These are phyloP conservation scores for Trileptium ribeirensis DNA, from an alignment of 2,888 invertebrate genomes.

Conservation along the genomic window DNA sequence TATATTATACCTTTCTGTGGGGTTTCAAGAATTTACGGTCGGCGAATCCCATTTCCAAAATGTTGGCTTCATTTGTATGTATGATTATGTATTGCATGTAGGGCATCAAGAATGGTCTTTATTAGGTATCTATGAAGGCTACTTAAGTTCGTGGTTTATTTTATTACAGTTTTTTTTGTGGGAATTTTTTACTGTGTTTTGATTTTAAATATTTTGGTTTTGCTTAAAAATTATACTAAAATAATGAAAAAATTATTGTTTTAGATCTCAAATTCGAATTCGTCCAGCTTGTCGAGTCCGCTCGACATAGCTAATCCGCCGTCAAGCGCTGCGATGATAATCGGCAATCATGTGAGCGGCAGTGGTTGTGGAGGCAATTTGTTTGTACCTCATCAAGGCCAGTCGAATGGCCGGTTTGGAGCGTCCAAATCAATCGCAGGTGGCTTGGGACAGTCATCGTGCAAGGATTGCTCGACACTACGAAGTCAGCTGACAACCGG, in stretches of 20 bases:
- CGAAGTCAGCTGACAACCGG: conserved; percentile 18
- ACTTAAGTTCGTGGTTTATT: no score
- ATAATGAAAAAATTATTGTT: background rate
- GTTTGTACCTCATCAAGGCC: background rate
- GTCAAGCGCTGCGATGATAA: background rate
- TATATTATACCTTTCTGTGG: no score
- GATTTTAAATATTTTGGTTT: no score
- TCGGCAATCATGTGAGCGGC: background rate
- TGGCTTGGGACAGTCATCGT: background rate
- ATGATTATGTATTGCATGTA: no score
- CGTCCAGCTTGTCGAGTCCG: conserved; percentile 5
- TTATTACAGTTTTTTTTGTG: no score
- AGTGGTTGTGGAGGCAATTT: background rate
- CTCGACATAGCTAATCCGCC: background rate
- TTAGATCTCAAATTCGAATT: conserved; percentile 8
- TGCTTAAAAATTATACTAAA: no score
- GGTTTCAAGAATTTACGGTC: no score
- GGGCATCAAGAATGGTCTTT: no score
- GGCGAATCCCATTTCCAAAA: no score
- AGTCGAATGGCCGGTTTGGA: background rate
- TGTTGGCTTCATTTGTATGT: no score
- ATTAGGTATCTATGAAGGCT: no score
- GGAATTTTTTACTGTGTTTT: no score
- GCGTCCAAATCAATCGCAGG: background rate
- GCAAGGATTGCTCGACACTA: conserved; percentile 7